phyloP scores from a whole-genome alignment of 2,113 vertebrate genomes.

The Alethe castanea region DNA sequence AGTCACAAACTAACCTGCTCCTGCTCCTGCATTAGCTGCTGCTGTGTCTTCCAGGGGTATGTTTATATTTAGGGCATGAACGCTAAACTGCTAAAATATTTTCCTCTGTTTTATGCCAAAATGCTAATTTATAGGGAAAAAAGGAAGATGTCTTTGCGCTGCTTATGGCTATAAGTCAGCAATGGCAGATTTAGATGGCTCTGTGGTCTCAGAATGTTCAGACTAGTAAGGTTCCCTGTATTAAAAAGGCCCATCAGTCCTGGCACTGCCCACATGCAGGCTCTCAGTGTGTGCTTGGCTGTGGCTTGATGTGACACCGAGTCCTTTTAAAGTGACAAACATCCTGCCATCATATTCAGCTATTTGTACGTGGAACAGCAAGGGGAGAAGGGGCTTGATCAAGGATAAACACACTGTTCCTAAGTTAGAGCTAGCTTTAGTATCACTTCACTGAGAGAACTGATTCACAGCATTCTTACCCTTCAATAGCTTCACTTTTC shows the following conservation, averaged over 20 bases:
- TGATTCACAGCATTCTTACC: not conserved
- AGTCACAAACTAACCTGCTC: not conserved
- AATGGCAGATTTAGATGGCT: not conserved
- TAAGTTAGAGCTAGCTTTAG: not conserved
- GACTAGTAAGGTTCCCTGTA: not conserved
- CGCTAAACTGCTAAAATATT: rapidly evolving
- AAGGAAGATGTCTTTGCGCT: not conserved
- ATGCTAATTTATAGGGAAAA: not conserved
- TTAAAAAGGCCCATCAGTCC: not conserved
- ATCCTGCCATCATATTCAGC: rapidly evolving
- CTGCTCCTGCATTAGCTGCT: not conserved
- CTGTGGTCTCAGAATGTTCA: not conserved
- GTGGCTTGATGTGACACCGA: not conserved
- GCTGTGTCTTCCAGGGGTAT: not conserved
- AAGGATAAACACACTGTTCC: not conserved
- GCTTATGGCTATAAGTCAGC: not conserved
- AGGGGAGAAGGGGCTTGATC: not conserved
- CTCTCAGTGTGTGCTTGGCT: not conserved
- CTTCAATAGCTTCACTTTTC: not conserved
- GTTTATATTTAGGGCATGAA: not conserved
- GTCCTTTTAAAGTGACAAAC: not conserved
- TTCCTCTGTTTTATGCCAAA: not conserved
- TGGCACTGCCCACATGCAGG: not conserved
- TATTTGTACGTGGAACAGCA: not conserved
- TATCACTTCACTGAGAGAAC: not conserved